These are phyloP conservation scores for Bryconaethiops microstoma DNA, from an alignment of 2,797 vertebrate genomes.

Conservation along the genomic window DNA sequence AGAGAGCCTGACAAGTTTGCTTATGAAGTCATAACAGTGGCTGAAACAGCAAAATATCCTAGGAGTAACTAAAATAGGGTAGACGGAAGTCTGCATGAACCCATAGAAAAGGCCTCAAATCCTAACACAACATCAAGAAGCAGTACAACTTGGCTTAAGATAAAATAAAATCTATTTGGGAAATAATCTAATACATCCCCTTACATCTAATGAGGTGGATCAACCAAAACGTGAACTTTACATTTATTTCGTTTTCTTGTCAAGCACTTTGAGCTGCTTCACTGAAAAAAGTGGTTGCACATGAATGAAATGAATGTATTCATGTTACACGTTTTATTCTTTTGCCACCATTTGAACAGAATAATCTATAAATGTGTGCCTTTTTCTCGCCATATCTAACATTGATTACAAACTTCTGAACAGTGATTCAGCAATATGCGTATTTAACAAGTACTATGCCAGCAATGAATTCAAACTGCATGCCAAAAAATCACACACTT, in stretches of 20 bases:
- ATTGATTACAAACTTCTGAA: too few species aligned
- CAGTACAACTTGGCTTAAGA: not conserved
- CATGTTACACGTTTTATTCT: too few species aligned
- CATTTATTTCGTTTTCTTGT: too few species aligned
- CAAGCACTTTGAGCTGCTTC: too few species aligned
- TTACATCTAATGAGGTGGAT: not conserved
- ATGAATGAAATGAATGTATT: too few species aligned
- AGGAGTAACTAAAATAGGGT: not conserved
- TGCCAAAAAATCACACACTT: not conserved
- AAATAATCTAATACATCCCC: not conserved
- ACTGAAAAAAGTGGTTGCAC: too few species aligned
- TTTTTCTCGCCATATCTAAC: too few species aligned
- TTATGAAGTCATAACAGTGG: not conserved
- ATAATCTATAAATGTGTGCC: too few species aligned
- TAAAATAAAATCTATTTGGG: not conserved
- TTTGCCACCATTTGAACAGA: too few species aligned
- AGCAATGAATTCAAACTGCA: not conserved
- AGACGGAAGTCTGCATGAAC: not conserved
- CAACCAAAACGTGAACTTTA: not conserved
- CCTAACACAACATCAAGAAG: not conserved
- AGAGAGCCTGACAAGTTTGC: slow-evolving; percentile 1
- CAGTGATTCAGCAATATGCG: too few species aligned
- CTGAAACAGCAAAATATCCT: not conserved
- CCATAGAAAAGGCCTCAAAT: not conserved
- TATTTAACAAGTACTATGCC: not conserved